Evolutionary conservation across 2,797 vertebrate genomes (phyloP).

Genomic region (Crocodylus rhombifer): DNA sequence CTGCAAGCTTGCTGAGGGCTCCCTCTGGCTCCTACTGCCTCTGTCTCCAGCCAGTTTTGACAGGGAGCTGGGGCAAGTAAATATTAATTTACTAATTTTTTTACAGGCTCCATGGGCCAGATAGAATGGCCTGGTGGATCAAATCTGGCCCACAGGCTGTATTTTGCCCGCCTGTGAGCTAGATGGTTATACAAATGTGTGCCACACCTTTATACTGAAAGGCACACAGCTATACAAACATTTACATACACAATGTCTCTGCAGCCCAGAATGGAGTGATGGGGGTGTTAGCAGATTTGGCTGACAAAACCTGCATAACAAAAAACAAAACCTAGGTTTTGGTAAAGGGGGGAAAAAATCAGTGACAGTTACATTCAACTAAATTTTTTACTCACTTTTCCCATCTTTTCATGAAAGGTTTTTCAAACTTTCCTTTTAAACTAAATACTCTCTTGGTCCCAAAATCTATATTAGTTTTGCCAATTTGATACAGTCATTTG

Average conservation of each 20-base stretch:
- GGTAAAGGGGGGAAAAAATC: neutral
- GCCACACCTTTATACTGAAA: neutral
- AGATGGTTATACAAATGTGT: neutral
- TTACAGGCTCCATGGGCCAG: no score
- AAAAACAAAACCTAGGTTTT: accelerated
- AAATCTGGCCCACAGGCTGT: no score
- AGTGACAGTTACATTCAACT: neutral
- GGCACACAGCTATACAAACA: neutral
- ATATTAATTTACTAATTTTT: no score
- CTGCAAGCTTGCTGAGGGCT: no score
- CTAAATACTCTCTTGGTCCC: neutral
- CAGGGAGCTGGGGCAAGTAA: no score
- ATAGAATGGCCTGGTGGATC: no score
- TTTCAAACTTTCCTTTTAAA: neutral
- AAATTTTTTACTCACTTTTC: neutral
- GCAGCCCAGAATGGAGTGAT: neutral
- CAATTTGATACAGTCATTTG: neutral
- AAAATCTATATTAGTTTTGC: neutral
- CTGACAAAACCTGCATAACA: neutral
- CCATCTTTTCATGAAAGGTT: neutral
- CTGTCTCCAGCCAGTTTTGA: no score
- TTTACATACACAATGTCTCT: neutral
- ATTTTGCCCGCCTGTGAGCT: no score
- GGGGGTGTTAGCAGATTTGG: neutral
- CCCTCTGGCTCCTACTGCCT: no score